Base-by-base conservation (phyloP, 1,140 invertebrate genomes). In the Polypedilum vanderplanki region DNA sequence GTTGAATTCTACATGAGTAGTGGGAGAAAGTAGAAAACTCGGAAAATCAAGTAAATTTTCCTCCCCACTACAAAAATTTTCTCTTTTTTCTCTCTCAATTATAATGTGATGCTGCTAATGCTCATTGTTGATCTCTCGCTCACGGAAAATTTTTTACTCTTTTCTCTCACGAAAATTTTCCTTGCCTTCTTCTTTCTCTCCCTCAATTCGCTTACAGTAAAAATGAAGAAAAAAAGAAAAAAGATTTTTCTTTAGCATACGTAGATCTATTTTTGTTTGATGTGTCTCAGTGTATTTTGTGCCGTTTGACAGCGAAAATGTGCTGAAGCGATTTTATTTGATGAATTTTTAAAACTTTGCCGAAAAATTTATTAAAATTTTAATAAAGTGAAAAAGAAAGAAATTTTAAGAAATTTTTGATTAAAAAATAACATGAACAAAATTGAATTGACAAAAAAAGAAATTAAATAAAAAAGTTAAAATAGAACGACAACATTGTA, bases 281-380 rank as follows among this genome's bases (percentile, higher is more conserved):
- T 70, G 17, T 22, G 17, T 70, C 18, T 70, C 65, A 70, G 65
- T 70, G 65, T 70, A 70, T 22, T 20, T 70, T 70, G 65, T 70
- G 65, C 20, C 65, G 65, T 70, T 70, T 22, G 65, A 70, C 65
- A 70, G 65, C 65, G 17, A 70, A 70, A 70, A 70, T 70, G 65
- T 70, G 65, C 65, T 70, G 18, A 70, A 22, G 65, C n/a, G 18
- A 70, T 8, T 70, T 67, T 70, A 5, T 10, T 70, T 17, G 17
- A 18, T 8, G 18, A 57, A 57, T 57, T n/a, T n/a, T n/a, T 9
- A 70, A 57, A 15, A 57, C 12, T 57, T 15, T 46, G 2, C 15
- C 1, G 15, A 46, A 46, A 46, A 46, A 41, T 41, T 12, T 46
- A 4, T 12, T 12, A 46, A 46, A 46, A 3, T 15, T 12, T 46